Percentiles rank a stretch among this genome's conserved stretches.
These are phyloP conservation scores for Eristalis arbustorum DNA, from an alignment of 2,888 invertebrate species.

Conservation along the genomic window DNA sequence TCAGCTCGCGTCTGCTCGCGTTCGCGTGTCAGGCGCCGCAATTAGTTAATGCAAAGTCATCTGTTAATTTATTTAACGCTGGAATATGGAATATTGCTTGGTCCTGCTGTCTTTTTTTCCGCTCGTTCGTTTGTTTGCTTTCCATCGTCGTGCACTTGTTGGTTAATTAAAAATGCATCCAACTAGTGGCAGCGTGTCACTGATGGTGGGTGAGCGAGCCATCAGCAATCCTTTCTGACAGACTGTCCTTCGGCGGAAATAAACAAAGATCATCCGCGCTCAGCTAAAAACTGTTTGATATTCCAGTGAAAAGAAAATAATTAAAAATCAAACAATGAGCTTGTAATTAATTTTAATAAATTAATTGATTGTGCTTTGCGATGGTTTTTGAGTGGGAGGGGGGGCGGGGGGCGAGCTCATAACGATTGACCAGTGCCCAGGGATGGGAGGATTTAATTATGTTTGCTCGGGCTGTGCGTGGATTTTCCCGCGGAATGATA, in stretches of 20 bases:
- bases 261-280: not conserved
- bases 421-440: not conserved
- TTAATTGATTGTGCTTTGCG: not conserved
- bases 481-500: not conserved
- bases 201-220: not conserved
- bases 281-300: not conserved
- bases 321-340: conserved; percentile 17
- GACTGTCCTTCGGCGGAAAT: not conserved
- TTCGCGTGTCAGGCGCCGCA: not conserved
- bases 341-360: conserved; percentile 22
- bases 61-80: conserved; percentile 11
- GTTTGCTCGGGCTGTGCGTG: conserved; percentile 9
- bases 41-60: conserved; percentile 21
- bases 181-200: not conserved
- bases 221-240: too few relatives aligned
- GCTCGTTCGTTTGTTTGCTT: not conserved
- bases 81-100: not conserved
- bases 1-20: not conserved
- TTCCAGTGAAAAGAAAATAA: conserved; percentile 19
- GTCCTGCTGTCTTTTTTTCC: too few relatives aligned
- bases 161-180: not conserved
- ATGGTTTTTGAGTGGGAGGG: not conserved
- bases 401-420: not conserved
- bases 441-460: conserved; percentile 24
- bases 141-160: not conserved